These are phyloP conservation scores for Microtus ochrogaster DNA, from an alignment of 2,113 vertebrate species.

Conservation along the genomic window DNA sequence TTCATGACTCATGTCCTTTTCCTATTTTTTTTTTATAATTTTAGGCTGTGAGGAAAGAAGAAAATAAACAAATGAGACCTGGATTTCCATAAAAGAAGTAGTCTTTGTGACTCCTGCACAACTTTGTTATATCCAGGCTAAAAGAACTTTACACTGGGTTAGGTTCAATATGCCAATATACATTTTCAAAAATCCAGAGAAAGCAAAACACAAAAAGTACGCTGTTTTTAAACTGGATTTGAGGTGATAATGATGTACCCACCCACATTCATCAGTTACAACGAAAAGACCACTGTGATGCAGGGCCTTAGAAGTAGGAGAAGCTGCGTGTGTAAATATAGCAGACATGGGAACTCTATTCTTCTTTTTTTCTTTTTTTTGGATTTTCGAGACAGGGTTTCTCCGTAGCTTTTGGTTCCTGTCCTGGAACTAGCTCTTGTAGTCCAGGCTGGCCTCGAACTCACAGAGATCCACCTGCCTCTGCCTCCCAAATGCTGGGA, in stretches of 20 bases:
- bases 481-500: no score
- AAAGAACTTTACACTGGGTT: slow-evolving; percentile 11
- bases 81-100: not conserved
- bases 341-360: not conserved
- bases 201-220: not conserved
- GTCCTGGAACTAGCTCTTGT: no score
- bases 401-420: no score
- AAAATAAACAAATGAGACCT: slow-evolving; percentile 16
- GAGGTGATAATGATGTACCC: not conserved
- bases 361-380: no score
- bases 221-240: not conserved
- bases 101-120: not conserved
- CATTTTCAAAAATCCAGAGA: not conserved
- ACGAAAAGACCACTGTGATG: not conserved
- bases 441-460: no score
- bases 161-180: no score
- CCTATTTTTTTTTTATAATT: slow-evolving; percentile 25
- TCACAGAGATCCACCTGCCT: no score
- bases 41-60: slow-evolving; percentile 13
- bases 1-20: not conserved
- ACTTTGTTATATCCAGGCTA: not conserved
- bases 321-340: not conserved
- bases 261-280: not conserved
- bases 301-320: no score
- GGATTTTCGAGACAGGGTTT: no score